Evolutionary conservation across 2,113 vertebrate genomes (phyloP), one percentile per base, ranked within the genome.

Genomic region (Channa argus): DNA sequence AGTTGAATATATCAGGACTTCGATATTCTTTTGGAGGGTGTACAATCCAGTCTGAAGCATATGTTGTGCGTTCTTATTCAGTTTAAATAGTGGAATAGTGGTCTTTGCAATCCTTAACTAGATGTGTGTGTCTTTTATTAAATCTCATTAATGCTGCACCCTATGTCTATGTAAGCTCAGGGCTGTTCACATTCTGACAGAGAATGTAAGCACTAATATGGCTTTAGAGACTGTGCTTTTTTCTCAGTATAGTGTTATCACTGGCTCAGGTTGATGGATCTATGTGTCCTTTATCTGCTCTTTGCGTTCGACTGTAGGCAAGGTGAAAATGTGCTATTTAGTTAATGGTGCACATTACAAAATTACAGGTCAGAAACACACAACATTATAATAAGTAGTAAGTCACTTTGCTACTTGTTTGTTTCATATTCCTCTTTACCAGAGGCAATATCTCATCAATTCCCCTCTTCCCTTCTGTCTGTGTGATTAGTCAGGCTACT

Each of bases 381-480:
- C 74, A 67, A 15, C 67, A 84, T 65, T 68, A 10, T 83, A 82
- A 83, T 86, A 69, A 81, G 34, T 73, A 65, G 56, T 74, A 56
- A 79, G 72, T 74, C 82, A 71, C 63, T 55, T 43, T 63, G 58
- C 49, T 73, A 15, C 62, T 54, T 71, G 60, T 83, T 80, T 79
- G 68, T 71, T 69, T 77, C 70, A 71, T 81, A 34, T 71, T 78
- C 33, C 51, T 78, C 74, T 60, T 80, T 81, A 75, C 82, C 84
- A 67, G 38, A 76, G 76, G 72, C 78, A 61, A 36, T 77, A 63
- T 78, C 79, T 66, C 80, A 72, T 67, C 68, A 61, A 74, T 82
- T 67, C 75, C 60, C 86, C 82, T 84, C 84, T 78, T 81, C 79
- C 85, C 85, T 74, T 86, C 74, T 87, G 79, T 56, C 81, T 73